Evolutionary conservation across 2,797 vertebrate species (phyloP).

Genomic region (Lithobates sylvaticus): DNA sequence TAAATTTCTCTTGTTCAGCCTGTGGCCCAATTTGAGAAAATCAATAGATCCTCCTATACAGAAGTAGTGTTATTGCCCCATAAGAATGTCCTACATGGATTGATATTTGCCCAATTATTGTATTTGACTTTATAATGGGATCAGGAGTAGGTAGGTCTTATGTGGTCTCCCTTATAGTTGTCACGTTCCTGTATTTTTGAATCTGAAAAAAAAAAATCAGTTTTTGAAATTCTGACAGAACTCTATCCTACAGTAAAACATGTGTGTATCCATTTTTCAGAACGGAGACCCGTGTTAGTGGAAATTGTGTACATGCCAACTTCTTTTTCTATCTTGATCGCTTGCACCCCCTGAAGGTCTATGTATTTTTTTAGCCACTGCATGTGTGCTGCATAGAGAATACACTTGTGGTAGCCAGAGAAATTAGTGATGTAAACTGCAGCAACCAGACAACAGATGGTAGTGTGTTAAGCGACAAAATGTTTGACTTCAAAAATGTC

Average conservation of each 20-base stretch:
- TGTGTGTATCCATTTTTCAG: not conserved
- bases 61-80: no score
- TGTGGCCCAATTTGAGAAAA: no score
- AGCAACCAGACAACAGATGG: constrained; percentile 56
- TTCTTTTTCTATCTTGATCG: constrained; percentile 15
- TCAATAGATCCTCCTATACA: no score
- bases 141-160: no score
- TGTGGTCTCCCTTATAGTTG: no score
- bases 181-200: not conserved
- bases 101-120: no score
- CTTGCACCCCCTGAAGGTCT: constrained; percentile 42
- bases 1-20: no score
- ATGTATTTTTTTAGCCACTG: constrained; percentile 13
- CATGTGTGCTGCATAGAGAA: constrained; percentile 2
- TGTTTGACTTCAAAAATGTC: constrained; percentile 43
- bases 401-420: constrained; percentile 31
- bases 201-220: not conserved
- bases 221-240: not conserved
- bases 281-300: not conserved
- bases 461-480: constrained; percentile 48
- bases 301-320: not conserved
- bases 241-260: not conserved
- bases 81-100: no score
- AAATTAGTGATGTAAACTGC: constrained; percentile 53
- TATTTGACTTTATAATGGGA: no score